Percentiles rank a stretch among this genome's conserved stretches.
Conservation (phyloP, 1,140 invertebrate genomes). For the Patella vulgata region DNA sequence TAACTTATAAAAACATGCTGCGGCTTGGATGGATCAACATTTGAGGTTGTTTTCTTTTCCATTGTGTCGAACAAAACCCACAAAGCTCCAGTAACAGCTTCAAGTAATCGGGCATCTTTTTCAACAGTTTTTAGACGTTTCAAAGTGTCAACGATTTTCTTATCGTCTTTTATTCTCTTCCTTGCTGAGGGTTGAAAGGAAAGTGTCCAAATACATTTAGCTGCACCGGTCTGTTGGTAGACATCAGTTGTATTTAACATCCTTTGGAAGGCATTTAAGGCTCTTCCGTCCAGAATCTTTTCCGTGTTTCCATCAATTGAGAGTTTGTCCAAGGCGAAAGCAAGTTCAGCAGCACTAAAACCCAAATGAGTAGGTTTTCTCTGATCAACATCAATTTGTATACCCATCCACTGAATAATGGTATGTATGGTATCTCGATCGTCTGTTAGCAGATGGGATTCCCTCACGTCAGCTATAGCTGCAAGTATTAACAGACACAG, state of each 20-base stretch:
- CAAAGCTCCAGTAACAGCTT: slow-evolving; percentile 49
- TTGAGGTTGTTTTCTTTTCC: slow-evolving; percentile 54
- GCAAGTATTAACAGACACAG: slow-evolving; percentile 54
- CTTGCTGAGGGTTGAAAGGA: slow-evolving; percentile 52
- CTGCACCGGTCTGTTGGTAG: slow-evolving; percentile 43
- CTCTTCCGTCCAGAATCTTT: slow-evolving; percentile 55
- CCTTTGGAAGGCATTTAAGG: slow-evolving; percentile 40
- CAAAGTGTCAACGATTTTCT: slow-evolving; percentile 43
- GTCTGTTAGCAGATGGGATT: slow-evolving; percentile 55
- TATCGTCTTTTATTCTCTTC: slow-evolving; percentile 40
- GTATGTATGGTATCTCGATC: slow-evolving; percentile 53
- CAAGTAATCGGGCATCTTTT: slow-evolving; percentile 41
- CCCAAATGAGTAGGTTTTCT: slow-evolving; percentile 33
- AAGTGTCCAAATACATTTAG: slow-evolving; percentile 51
- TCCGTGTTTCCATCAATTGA: slow-evolving; percentile 51
- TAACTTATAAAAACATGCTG: slow-evolving; percentile 60
- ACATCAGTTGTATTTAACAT: slow-evolving; percentile 48
- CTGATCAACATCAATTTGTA: slow-evolving; percentile 42
- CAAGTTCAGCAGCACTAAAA: slow-evolving; percentile 52
- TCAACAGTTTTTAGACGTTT: slow-evolving; percentile 38
- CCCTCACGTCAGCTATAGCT: slow-evolving; percentile 59
- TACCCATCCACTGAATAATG: slow-evolving; percentile 46
- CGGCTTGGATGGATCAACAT: background rate
- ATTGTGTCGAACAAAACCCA: slow-evolving; percentile 45
- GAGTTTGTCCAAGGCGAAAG: slow-evolving; percentile 54